Conservation (phyloP, 2,888 invertebrate genomes). For the Perizoma flavofasciatum region DNA sequence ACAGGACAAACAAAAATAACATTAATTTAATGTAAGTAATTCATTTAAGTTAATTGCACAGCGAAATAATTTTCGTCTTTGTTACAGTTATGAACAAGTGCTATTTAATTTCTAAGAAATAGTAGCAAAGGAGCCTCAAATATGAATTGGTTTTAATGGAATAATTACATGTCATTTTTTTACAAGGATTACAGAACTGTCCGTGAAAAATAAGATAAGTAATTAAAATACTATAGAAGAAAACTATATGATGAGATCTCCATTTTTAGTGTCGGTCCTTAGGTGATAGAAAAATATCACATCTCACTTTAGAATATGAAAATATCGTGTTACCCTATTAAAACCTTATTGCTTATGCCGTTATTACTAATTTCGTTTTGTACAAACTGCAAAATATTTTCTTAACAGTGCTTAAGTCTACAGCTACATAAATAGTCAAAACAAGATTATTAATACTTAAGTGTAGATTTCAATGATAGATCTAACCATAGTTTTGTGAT, state of each 20-base stretch:
- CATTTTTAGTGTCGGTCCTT: slow-evolving; percentile 46
- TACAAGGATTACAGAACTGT: slow-evolving; percentile 15
- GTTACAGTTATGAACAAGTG: too few relatives aligned
- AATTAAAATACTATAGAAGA: slow-evolving; percentile 26
- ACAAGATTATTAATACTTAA: slow-evolving; percentile 59
- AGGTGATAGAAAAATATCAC: slow-evolving; percentile 75
- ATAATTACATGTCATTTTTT: slow-evolving; percentile 8
- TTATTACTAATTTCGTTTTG: slow-evolving; percentile 62
- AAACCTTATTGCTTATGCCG: slow-evolving; percentile 63
- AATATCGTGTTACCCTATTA: slow-evolving; percentile 62
- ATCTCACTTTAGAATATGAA: slow-evolving; percentile 76
- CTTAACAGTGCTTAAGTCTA: slow-evolving; percentile 59
- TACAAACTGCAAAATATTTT: slow-evolving; percentile 70
- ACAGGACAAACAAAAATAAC: too few relatives aligned
- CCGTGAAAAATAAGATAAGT: slow-evolving; percentile 17
- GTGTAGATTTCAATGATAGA: slow-evolving; percentile 44
- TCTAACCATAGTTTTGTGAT: slow-evolving; percentile 40
- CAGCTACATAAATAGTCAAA: slow-evolving; percentile 73
- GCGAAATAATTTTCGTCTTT: background rate
- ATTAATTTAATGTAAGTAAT: too few relatives aligned
- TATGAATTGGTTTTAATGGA: slow-evolving; percentile 14
- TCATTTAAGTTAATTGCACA: too few relatives aligned
- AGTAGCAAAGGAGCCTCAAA: slow-evolving; percentile 28
- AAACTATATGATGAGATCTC: slow-evolving; percentile 45
- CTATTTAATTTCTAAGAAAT: slow-evolving; percentile 2